A percentile compares a stretch with the other conserved stretches of the same genome.
Evolutionary conservation across 2,113 vertebrate genomes (phyloP).

Genomic region (Lagopus muta): DNA sequence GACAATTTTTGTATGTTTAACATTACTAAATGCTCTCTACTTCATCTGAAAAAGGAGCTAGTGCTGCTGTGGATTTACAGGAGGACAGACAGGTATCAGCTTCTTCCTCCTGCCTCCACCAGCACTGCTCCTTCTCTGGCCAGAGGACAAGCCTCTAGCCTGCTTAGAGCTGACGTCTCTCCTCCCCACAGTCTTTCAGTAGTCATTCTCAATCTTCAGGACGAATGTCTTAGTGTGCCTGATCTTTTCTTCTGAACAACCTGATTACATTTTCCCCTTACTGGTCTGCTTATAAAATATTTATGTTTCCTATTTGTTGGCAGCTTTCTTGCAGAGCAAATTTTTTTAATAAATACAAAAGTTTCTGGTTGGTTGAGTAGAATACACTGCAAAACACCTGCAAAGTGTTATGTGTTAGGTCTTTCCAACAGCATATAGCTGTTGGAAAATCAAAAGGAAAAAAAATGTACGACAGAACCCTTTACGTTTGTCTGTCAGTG

Average conservation of each 20-base stretch:
- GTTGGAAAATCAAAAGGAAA: conserved; percentile 5
- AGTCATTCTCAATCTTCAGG: neutral
- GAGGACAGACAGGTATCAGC: neutral
- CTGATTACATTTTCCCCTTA: neutral
- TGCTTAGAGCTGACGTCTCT: accelerated
- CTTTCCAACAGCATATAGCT: neutral
- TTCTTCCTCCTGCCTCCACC: neutral
- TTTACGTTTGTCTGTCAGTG: conserved; percentile 20
- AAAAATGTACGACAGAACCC: neutral
- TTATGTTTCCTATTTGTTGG: neutral
- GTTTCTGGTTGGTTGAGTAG: neutral
- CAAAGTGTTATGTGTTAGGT: neutral
- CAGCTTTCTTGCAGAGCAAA: neutral
- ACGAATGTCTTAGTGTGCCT: neutral
- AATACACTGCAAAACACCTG: neutral
- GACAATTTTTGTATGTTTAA: neutral
- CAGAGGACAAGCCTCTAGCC: neutral
- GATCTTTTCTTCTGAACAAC: neutral
- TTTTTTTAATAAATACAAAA: neutral
- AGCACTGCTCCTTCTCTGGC: neutral
- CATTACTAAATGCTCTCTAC: neutral
- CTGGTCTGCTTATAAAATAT: neutral
- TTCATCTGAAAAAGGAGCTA: neutral
- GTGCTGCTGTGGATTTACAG: neutral
- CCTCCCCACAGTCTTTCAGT: neutral